These are phyloP conservation scores for Nowickia ferox DNA, from an alignment of 2,888 invertebrate genomes.

Conservation along the genomic window DNA sequence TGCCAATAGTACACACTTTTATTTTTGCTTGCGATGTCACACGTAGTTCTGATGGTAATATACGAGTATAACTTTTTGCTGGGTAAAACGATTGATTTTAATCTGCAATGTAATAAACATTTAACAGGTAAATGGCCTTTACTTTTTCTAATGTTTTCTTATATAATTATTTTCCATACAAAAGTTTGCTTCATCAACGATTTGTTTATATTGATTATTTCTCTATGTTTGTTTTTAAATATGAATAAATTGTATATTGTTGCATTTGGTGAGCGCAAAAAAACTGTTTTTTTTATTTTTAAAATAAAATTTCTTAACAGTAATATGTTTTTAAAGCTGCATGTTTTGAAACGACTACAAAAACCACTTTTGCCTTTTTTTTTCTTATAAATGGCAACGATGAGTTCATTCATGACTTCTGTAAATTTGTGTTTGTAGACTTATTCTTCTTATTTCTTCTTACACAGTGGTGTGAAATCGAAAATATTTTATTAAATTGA, in stretches of 20 bases:
- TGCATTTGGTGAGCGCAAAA: slow-evolving; percentile 10
- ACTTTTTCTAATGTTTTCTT: slow-evolving; percentile 1
- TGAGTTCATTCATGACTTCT: slow-evolving; percentile 42
- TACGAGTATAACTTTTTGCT: slow-evolving; percentile 15
- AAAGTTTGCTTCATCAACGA: not conserved
- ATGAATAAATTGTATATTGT: not conserved
- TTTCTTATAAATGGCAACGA: slow-evolving; percentile 30
- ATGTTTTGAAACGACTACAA: not conserved
- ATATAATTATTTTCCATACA: not conserved
- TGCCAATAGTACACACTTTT: too few relatives aligned
- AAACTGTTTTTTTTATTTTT: slow-evolving; percentile 19
- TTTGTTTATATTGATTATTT: slow-evolving; percentile 43
- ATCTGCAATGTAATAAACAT: not conserved
- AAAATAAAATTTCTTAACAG: not conserved
- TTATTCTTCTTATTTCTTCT: slow-evolving; percentile 16
- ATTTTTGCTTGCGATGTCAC: too few relatives aligned
- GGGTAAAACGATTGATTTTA: not conserved
- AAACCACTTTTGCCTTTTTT: not conserved
- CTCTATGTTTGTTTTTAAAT: slow-evolving; percentile 29
- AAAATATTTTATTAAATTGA: not conserved
- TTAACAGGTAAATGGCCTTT: slow-evolving; percentile 9
- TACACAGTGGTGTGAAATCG: not conserved
- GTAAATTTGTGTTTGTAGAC: not conserved
- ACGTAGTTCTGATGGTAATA: too few relatives aligned
- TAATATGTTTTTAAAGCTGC: slow-evolving; percentile 47